Conservation (phyloP, 2,888 invertebrate genomes). For the Catocala nupta region DNA sequence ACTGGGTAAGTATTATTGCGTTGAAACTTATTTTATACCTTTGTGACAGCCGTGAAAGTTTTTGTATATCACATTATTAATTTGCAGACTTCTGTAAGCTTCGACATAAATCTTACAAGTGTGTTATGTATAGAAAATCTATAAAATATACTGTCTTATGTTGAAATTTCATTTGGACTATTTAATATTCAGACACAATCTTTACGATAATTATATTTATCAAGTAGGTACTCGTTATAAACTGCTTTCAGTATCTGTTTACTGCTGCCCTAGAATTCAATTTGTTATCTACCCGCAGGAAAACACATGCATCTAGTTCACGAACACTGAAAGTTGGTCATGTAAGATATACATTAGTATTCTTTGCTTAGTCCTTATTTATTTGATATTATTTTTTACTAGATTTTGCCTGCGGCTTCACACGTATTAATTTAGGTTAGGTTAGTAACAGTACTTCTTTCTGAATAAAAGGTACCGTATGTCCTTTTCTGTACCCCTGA, state of each 20-base stretch:
- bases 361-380: conserved; percentile 9
- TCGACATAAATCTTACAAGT: background rate
- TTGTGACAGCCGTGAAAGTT: conserved; percentile 4
- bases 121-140: background rate
- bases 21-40: background rate
- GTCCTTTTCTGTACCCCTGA: too few species aligned
- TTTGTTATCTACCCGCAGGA: conserved; percentile 8
- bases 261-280: conserved; percentile 10
- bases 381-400: background rate
- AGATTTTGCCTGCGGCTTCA: conserved; percentile 9
- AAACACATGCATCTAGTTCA: conserved; percentile 43
- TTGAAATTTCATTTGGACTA: background rate
- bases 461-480: too few species aligned
- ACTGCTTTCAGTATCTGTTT: conserved; percentile 1
- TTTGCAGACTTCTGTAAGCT: background rate
- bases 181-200: too few species aligned
- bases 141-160: background rate
- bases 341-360: conserved; percentile 11
- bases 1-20: background rate
- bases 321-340: conserved; percentile 29
- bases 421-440: too few species aligned
- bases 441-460: too few species aligned
- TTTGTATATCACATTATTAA: conserved; percentile 2
- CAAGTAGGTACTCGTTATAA: background rate
- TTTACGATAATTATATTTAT: background rate